Evolutionary conservation across 2,113 vertebrate species (phyloP), one percentile per base, ranked within the genome.

Genomic region (Fregata magnificens): DNA sequence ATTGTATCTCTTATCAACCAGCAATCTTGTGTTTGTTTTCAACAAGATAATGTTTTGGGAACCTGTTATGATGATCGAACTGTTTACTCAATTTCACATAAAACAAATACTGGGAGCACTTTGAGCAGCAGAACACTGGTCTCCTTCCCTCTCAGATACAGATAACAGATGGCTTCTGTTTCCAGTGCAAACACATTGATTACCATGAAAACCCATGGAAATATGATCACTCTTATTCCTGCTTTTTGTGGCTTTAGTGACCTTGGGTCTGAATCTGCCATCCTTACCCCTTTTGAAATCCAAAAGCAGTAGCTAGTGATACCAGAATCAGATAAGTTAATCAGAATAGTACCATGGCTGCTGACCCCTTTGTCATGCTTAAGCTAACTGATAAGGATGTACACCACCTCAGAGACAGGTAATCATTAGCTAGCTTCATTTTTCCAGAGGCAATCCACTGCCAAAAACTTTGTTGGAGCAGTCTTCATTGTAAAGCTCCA

Each of bases 351-450:
- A 91, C 34, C 29, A 11, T 13, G 78, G 87, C 67, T 85, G 38
- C 80, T 80, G 95, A 91, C 78, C 70, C 18, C 32, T 70, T 36
- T n/a, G 21, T 11, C 81, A 42, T 16, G 53, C 45, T 90, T 69
- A 66, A 88, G 16, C 16, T 1, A 2, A 84, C 58, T 77, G 86
- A 85, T 80, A 94, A 95, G 66, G 42, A 53, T 7, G 18, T 25
- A 65, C 17, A 83, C 3, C 12, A 55, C 22, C 42, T 69, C 53
- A 95, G 70, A 79, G 45, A 76, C 50, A 90, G 47, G 42, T 91
- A 96, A 96, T 93, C 84, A 96, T 93, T 93, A 93, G 49, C 74
- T 42, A 90, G n/a, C 32, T 90, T 71, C 16, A 88, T 34, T 66
- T 69, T 85, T 40, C 32, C 55, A 67, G 34, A 11, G 62, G n/a